These are phyloP conservation scores for Vireo griseus DNA, from an alignment of 2,797 vertebrate species.

Conservation along the genomic window DNA sequence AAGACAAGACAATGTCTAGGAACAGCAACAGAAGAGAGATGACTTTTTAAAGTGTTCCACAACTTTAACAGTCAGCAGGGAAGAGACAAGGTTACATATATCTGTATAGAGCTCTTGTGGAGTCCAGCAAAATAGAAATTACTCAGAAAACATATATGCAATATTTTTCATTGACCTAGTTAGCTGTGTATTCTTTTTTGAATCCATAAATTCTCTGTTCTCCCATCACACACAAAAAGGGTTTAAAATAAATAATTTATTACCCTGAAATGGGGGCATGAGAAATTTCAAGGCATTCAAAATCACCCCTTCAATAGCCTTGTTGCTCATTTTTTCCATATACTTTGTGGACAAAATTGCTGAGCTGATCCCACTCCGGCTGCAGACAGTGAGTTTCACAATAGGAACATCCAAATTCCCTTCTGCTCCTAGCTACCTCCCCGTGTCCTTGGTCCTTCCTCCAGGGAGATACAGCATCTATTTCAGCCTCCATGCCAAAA, in stretches of 20 bases:
- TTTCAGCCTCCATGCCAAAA: not conserved
- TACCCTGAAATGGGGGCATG: not conserved
- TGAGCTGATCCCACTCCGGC: not conserved
- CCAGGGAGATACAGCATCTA: not conserved
- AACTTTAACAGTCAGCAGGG: not conserved
- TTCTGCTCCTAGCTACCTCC: not conserved
- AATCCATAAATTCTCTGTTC: not conserved
- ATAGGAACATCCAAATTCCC: not conserved
- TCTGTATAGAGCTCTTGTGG: not conserved
- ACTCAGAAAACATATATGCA: not conserved
- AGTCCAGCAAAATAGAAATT: not conserved
- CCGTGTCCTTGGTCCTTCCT: not conserved
- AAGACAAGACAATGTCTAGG: conserved; percentile 55
- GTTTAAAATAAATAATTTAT: not conserved
- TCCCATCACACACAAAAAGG: not conserved
- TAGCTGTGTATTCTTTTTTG: not conserved
- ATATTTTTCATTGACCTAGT: not conserved
- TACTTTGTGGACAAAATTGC: not conserved
- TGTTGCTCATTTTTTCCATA: not conserved
- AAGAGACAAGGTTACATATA: not conserved
- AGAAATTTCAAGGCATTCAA: not conserved
- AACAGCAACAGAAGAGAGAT: conserved; percentile 1
- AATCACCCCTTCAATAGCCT: not conserved
- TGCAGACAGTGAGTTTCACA: not conserved
- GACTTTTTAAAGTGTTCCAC: conserved; percentile 9